Percentiles rank a stretch among this genome's conserved stretches.
Conservation (phyloP, 2,113 vertebrate genomes). For the Phodopus roborovskii region DNA sequence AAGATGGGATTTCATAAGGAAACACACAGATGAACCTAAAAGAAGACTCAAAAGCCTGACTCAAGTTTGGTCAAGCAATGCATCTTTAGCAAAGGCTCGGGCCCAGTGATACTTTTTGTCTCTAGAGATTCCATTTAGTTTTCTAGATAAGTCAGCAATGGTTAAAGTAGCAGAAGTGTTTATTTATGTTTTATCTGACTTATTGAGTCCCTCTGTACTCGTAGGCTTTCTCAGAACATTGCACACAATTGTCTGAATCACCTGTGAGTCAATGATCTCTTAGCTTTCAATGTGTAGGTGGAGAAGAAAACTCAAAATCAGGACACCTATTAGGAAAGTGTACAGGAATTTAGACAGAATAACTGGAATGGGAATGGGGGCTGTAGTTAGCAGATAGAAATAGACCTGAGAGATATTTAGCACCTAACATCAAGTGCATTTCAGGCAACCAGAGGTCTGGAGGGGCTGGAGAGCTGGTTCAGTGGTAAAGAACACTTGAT, state of each 20-base stretch:
- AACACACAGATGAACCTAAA: neutral
- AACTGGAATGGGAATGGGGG: neutral
- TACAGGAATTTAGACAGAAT: conserved; percentile 22
- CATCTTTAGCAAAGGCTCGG: neutral
- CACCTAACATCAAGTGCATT: conserved; percentile 15
- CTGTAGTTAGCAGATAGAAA: neutral
- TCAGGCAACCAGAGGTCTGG: conserved; percentile 26
- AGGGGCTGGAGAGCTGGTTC: neutral
- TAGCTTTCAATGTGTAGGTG: neutral
- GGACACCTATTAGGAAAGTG: neutral
- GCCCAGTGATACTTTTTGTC: conserved; percentile 13
- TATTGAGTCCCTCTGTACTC: neutral
- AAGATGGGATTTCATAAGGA: neutral
- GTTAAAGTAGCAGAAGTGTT: neutral
- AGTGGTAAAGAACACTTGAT: neutral
- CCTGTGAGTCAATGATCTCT: conserved; percentile 9
- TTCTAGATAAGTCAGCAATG: neutral
- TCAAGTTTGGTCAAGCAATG: neutral
- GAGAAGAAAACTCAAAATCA: neutral
- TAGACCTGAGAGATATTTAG: neutral
- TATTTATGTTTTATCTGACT: conserved; percentile 10
- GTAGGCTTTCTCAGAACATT: neutral
- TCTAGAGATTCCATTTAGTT: conserved; percentile 31
- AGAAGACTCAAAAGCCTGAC: neutral
- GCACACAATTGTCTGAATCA: neutral